Evolutionary conservation across 2,888 invertebrate species (phyloP).

Genomic region (Nyleta sp.): DNA sequence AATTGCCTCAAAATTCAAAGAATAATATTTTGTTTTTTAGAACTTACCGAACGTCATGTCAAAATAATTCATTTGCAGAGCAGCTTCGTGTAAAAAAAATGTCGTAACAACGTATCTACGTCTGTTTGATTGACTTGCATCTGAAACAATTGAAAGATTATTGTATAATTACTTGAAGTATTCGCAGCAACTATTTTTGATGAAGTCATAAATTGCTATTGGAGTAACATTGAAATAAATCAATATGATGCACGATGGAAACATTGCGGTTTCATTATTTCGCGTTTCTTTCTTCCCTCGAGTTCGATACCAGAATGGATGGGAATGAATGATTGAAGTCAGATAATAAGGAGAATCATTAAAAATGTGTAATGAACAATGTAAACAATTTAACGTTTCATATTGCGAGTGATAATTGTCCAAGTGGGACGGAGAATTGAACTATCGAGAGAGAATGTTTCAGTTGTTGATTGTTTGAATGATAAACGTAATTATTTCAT

Average conservation of each 20-base stretch:
- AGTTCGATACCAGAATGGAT: neutral
- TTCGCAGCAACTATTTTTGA: too few relatives aligned
- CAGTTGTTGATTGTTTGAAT: neutral
- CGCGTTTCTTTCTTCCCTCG: neutral
- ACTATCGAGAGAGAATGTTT: neutral
- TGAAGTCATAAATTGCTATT: conserved; percentile 11
- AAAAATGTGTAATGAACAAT: conserved; percentile 14
- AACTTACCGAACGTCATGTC: too few relatives aligned
- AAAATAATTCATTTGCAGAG: too few relatives aligned
- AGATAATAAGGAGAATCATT: conserved; percentile 3
- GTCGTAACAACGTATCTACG: too few relatives aligned
- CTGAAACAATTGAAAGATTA: too few relatives aligned
- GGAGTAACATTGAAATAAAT: conserved; percentile 12
- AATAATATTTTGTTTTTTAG: too few relatives aligned
- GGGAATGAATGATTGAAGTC: neutral
- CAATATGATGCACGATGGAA: neutral
- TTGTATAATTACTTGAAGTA: too few relatives aligned
- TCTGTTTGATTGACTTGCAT: too few relatives aligned
- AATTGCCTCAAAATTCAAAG: too few relatives aligned
- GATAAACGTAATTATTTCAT: neutral
- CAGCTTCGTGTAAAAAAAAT: too few relatives aligned
- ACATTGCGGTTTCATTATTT: neutral
- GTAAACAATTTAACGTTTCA: conserved; percentile 13
- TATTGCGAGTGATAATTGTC: conserved; percentile 4
- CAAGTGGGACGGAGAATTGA: neutral